Evolutionary conservation across 1,140 invertebrate genomes (phyloP), one percentile per base, ranked within the genome.

Genomic region (Cylas formicarius): DNA sequence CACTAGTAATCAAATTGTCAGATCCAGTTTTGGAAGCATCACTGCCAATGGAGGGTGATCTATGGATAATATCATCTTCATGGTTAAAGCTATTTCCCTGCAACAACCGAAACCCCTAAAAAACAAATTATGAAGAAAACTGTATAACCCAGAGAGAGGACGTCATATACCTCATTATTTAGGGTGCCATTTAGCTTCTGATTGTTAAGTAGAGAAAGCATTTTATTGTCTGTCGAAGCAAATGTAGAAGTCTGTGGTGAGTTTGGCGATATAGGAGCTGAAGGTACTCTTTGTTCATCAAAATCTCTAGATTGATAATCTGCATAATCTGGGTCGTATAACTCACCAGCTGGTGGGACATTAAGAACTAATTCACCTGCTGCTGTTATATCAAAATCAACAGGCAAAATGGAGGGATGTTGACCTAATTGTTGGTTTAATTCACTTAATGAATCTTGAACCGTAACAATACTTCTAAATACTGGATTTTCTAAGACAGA

Each of bases 401-500:
- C 82, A 29, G 90, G 88, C 41, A 93, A 67, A 58, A 93, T 90
- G 10, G 89, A 93, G 8, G 90, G 90, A 72, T 94, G 90, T 57
- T 88, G 82, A 26, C 76, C 76, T 26, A 91, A 71, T 66, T 90
- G 86, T 23, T 74, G 77, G 36, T 87, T 86, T 36, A 91, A 66
- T 67, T 90, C 83, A 22, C 73, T 76, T 23, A 90, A 67, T 1
- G 87, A 90, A 65, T 90, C 88, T 71, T 90, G 88, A 50, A 97
- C 80, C 29, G 85, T 89, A n/a, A 91, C 81, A 57, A 96, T 88
- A 58, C 86, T 88, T 41, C 84, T 77, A 58, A 97, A 86, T 23
- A 96, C 83, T 6, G 93, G 93, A 73, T 90, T 92, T 55, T 93
- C 86, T 44, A 97, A 65, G 27, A 96, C 76, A 41, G 81, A 83